These are phyloP conservation scores for Scomber japonicus DNA, from an alignment of 2,113 vertebrate genomes.

Conservation along the genomic window DNA sequence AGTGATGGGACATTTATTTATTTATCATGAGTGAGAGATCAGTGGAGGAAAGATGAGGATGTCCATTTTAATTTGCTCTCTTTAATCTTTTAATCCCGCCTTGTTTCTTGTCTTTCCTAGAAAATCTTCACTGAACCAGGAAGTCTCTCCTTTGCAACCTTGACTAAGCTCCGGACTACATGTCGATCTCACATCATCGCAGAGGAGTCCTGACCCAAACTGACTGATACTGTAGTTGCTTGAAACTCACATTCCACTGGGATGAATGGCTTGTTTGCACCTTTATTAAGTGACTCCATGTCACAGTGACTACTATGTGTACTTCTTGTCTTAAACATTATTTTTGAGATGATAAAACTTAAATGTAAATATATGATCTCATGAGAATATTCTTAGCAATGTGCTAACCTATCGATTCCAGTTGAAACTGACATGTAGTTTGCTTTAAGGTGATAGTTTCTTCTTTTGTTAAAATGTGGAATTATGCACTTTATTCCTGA, in stretches of 20 bases:
- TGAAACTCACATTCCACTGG: constrained; percentile 64
- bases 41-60: not conserved
- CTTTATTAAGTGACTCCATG: not conserved
- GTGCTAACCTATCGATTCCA: constrained; percentile 33
- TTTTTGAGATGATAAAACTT: constrained; percentile 5
- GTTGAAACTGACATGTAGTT: constrained; percentile 27
- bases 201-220: constrained; percentile 73
- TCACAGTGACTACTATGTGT: constrained; percentile 19
- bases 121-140: constrained; percentile 94
- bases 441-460: constrained; percentile 11
- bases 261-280: constrained; percentile 46
- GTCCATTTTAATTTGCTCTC: not conserved
- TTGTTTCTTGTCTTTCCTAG: constrained; percentile 73
- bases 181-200: constrained; percentile 85
- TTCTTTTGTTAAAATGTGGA: constrained; percentile 28
- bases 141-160: constrained; percentile 87
- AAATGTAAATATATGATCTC: constrained; percentile 22
- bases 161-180: constrained; percentile 87
- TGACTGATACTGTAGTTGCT: not conserved
- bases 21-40: not conserved
- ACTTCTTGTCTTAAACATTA: constrained; percentile 26
- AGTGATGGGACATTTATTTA: not conserved
- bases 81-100: constrained; percentile 33
- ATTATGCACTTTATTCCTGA: constrained; percentile 66
- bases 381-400: constrained; percentile 15